Evolutionary conservation across 2,888 invertebrate genomes (phyloP), one percentile per base, ranked within the genome.

Genomic region (Trypoxylon attenuatum): DNA sequence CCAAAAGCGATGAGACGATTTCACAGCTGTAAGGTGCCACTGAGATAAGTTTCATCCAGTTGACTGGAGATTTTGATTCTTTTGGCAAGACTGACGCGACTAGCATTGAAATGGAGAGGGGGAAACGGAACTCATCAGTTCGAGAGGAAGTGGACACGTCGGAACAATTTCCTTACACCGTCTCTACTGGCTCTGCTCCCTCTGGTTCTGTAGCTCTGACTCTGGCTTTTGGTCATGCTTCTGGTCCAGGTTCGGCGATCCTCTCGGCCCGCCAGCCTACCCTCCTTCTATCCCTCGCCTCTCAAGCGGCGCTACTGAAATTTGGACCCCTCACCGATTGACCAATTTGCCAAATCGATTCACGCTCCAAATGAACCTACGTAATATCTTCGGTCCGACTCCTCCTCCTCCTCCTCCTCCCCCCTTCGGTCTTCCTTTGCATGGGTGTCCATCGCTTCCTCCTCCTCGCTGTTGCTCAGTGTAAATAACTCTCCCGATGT

Each of bases 101-200:
- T 45, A 23, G 51, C 73, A 62, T 69, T 71, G 65, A 65, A n/a
- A n/a, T n/a, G n/a, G n/a, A n/a, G n/a, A 47, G 56, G 71, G 62
- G 71, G 69, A 70, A 82, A 77, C 84, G 84, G 87, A 87, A 87
- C 86, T 87, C 87, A 87, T 87, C 86, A 87, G 76, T 76, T 73
- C 76, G 70, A 69, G 74, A 85, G 87, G 87, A 87, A 87, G 85
- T 85, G 85, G 85, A 85, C 84, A 85, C 84, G 85, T 84, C 80
- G 84, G 85, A 81, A 87, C 85, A 87, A 87, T 87, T 87, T 87
- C 87, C 87, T 86, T 85, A 84, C 79, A 69, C 77, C 71, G 67
- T 68, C 68, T 77, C 67, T 62, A 65, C 65, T 54, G 43, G 57
- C 56, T n/a, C n/a, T n/a, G n/a, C n/a, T n/a, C n/a, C n/a, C n/a